Base-by-base conservation (phyloP, 2,888 invertebrate genomes). In the Drosophila sordidula region DNA sequence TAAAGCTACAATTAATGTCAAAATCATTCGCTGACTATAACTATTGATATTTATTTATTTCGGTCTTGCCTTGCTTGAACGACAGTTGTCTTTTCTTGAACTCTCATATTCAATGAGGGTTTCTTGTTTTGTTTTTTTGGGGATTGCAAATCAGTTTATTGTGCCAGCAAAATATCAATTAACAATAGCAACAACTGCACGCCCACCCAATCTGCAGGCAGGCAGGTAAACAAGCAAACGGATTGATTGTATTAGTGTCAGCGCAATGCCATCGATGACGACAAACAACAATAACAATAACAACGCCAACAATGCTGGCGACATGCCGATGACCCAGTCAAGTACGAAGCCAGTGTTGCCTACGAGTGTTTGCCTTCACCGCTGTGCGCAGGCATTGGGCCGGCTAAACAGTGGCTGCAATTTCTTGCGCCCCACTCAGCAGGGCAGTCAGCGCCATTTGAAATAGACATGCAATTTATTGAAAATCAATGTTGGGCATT, bases 141-240 rank as follows among this genome's bases (percentile, higher is more conserved):
- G 70, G 70, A 70, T 61, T 55, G 49, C 57, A 55, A 76, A 66
- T 67, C 66, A 52, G 55, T 54, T 67, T 59, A 67, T 75, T 62
- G 57, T 78, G 56, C 50, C 67, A 75, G 57, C 69, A 78, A 34
- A 34, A 81, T 83, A 87, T 70, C 82, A 87, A 83, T 87, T 87
- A 82, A 82, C 75, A 76, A 82, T 61, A 62, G 57, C 58, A 69
- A 55, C 68, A 45, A 61, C 34, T 54, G 32, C 44, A 47, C 77
- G 67, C 78, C 75, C 69, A 73, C 68, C 44, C 68, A 75, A 72
- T 68, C 57, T 39, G 26, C 42, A 39, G 42, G 36, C 52, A 32
- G n/a, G 34, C 49, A 62, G 70, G 86, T 70, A 82, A 87, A 87
- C 86, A 83, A 80, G 69, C 62, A 74, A 57, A 68, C 56, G 72